Evolutionary conservation across 2,113 vertebrate genomes (phyloP).

Genomic region (Sapajus apella): DNA sequence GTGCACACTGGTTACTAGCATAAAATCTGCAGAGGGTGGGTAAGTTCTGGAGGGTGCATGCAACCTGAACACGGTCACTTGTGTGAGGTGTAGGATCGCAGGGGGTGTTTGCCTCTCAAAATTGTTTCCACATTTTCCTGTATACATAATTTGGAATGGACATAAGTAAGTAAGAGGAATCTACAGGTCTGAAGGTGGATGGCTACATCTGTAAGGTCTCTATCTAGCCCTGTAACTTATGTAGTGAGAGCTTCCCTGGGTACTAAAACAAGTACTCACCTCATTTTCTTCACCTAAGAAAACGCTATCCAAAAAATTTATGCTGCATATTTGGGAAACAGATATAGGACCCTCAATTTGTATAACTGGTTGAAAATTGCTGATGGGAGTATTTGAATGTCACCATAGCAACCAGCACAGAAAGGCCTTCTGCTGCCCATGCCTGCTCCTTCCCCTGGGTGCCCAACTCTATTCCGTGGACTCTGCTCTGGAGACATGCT

Average conservation of each 20-base stretch:
- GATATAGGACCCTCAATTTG: background rate
- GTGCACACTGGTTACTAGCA: background rate
- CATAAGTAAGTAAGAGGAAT: background rate
- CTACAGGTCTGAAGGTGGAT: background rate
- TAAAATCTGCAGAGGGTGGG: too few species aligned
- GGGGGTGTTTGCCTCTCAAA: background rate
- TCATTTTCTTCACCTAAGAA: background rate
- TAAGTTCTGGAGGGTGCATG: background rate
- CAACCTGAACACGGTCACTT: fast-evolving
- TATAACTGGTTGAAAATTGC: background rate
- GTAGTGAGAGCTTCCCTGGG: background rate
- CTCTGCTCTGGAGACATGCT: background rate
- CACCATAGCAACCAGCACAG: fast-evolving
- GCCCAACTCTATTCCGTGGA: background rate
- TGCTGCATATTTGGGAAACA: background rate
- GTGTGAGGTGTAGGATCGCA: too few species aligned
- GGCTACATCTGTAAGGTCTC: background rate
- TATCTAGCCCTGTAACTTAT: background rate
- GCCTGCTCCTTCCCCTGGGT: too few species aligned
- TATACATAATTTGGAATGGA: background rate
- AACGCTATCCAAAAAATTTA: background rate
- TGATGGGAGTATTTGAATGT: background rate
- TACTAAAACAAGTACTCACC: background rate
- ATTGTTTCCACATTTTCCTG: background rate
- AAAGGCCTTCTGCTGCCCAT: background rate